A percentile compares a stretch with the other conserved stretches of the same genome.
These are phyloP conservation scores for Drosophila setosimentum DNA, from an alignment of 2,888 invertebrate genomes.

Conservation along the genomic window DNA sequence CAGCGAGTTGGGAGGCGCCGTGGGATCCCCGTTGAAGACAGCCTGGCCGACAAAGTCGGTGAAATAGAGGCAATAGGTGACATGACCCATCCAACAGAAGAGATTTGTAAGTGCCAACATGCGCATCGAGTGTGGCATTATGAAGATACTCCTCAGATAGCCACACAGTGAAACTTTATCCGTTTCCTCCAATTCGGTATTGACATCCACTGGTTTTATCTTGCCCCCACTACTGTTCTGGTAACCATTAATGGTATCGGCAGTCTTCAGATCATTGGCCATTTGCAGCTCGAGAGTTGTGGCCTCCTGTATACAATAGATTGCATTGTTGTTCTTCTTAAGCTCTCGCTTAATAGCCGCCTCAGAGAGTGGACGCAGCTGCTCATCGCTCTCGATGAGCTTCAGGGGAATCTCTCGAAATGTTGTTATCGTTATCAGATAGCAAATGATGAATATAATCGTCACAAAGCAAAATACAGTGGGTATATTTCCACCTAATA, in stretches of 20 bases:
- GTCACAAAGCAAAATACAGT: constrained; percentile 87
- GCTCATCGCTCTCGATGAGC: constrained; percentile 83
- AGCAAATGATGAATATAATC: constrained; percentile 87
- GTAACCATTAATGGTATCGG: constrained; percentile 55
- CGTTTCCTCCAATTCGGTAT: constrained; percentile 40
- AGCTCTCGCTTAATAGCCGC: constrained; percentile 81
- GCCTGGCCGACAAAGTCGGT: constrained; percentile 89
- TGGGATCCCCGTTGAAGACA: constrained; percentile 65
- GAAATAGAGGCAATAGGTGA: constrained; percentile 89
- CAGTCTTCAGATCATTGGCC: constrained; percentile 46
- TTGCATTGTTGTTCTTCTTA: constrained; percentile 80
- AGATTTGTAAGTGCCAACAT: constrained; percentile 88
- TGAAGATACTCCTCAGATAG: constrained; percentile 87
- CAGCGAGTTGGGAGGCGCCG: constrained; percentile 72
- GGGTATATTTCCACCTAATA: constrained; percentile 87
- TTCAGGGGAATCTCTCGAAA: constrained; percentile 87
- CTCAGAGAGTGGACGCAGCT: constrained; percentile 82
- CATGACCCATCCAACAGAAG: constrained; percentile 89
- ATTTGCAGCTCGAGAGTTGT: constrained; percentile 75
- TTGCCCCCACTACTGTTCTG: constrained; percentile 63
- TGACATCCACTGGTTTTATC: constrained; percentile 34
- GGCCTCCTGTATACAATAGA: constrained; percentile 82
- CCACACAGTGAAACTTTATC: constrained; percentile 77
- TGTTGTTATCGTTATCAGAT: constrained; percentile 87
- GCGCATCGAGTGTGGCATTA: constrained; percentile 87